These are phyloP conservation scores for Mamestra brassicae DNA, from an alignment of 2,888 invertebrate species.

Conservation along the genomic window DNA sequence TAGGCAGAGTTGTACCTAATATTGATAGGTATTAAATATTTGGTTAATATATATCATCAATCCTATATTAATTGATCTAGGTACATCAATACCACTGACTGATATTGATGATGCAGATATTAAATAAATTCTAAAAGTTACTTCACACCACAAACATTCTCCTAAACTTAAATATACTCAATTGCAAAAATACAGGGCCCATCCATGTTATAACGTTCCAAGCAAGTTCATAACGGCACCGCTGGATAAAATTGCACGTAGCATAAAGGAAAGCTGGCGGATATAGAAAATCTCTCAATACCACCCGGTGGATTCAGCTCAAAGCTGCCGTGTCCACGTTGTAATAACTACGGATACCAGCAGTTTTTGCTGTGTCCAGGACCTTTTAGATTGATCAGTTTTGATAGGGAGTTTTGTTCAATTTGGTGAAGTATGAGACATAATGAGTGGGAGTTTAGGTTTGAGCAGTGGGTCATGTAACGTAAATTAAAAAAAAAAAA, in stretches of 20 bases:
- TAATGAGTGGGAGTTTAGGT: background rate
- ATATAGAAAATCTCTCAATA: conserved; percentile 91
- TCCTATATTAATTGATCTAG: too few relatives aligned
- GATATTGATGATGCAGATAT: too few relatives aligned
- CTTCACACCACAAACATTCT: too few relatives aligned
- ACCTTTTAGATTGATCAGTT: conserved; percentile 52
- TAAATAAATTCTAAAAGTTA: too few relatives aligned
- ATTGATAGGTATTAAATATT: too few relatives aligned
- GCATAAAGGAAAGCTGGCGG: conserved; percentile 90
- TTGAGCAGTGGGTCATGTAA: background rate
- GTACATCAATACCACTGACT: too few relatives aligned
- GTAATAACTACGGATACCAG: conserved; percentile 79
- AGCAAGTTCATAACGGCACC: conserved; percentile 85
- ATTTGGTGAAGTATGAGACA: background rate
- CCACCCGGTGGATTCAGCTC: conserved; percentile 83
- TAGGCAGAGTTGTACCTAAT: too few relatives aligned
- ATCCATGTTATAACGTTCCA: conserved; percentile 72
- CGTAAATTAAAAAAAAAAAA: too few relatives aligned
- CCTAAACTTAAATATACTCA: too few relatives aligned
- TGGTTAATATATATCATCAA: too few relatives aligned
- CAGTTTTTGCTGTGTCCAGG: conserved; percentile 59
- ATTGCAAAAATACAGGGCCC: conserved; percentile 30
- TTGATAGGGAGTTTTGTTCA: conserved; percentile 27
- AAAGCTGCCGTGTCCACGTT: conserved; percentile 81
- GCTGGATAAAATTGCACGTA: conserved; percentile 89